A percentile compares a stretch with the other conserved stretches of the same genome.
phyloP scores from a whole-genome alignment of 2,888 invertebrate species.

The Xiphydria camelus region DNA sequence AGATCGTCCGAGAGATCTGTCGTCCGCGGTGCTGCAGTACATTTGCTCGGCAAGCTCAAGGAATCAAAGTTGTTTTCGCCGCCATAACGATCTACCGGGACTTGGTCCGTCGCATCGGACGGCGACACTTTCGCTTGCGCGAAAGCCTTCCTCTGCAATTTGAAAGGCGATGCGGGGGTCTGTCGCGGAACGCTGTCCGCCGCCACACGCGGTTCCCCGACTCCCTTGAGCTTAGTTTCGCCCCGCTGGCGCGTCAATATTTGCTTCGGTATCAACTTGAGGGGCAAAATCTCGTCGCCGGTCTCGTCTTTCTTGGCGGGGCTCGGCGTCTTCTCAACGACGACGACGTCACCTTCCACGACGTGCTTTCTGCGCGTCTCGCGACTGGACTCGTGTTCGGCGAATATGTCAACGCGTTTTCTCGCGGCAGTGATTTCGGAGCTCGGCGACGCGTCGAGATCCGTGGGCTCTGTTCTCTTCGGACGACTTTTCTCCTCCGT shows the following conservation, averaged over 20 bases:
- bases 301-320: slow-evolving; percentile 19
- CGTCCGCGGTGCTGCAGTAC: neutral
- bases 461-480: no score
- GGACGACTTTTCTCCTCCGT: no score
- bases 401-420: slow-evolving; percentile 46
- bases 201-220: neutral
- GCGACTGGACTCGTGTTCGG: slow-evolving; percentile 29
- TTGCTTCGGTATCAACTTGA: slow-evolving; percentile 48
- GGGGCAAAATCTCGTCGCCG: slow-evolving; percentile 18
- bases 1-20: no score
- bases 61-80: slow-evolving; percentile 3
- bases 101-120: no score
- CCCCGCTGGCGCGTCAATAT: slow-evolving; percentile 33
- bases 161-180: slow-evolving; percentile 9
- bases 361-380: slow-evolving; percentile 8
- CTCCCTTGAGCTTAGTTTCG: neutral
- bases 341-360: slow-evolving; percentile 7
- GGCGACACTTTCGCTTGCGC: no score
- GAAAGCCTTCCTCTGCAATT: slow-evolving; percentile 9
- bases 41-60: neutral
- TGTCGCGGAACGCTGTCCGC: slow-evolving; percentile 1
- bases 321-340: slow-evolving; percentile 1
- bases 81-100: slow-evolving; percentile 4
- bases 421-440: no score
- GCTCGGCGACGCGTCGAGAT: no score